Evolutionary conservation across 2,797 vertebrate species (phyloP), one percentile per base, ranked within the genome.

Genomic region (Thunnus albacares): DNA sequence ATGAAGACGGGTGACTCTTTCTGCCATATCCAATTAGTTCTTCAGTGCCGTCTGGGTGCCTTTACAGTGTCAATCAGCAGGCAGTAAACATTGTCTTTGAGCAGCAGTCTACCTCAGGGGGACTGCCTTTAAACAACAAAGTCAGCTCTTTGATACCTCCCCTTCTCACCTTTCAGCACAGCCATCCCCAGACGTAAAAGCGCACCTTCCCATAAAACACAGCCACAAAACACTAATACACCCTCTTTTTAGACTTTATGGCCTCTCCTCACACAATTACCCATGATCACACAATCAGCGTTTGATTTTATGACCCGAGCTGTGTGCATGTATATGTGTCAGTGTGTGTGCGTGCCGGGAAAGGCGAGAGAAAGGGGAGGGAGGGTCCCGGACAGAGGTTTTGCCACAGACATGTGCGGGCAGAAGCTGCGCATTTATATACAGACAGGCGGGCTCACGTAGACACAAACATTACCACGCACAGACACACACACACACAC

Each of bases 251-350:
- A 67, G 77, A 86, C 81, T 94, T 94, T 93, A 94, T 58, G 79
- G 81, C 83, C 84, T 88, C 84, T 93, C 73, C 81, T 92, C 92
- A 94, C 90, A 91, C 83, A 89, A 92, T 94, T 92, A 95, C 88
- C 90, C 91, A 92, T 91, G 89, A 94, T 95, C 93, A 90, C 92
- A 94, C 91, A 93, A 95, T 94, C 90, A 94, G 86, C 62, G 45
- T 93, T 93, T 90, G 90, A 89, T 93, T 95, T 94, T 94, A 95
- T 70, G 81, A 93, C 77, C 52, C 5, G 64, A 79, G 84, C 72
- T 66, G 79, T 63, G 78, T 41, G 85, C 71, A 77, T 81, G 76
- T 70, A 62, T 75, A 38, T 56, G 71, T 55, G 82, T 59, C 71
- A 11, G 85, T 38, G 56, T 35, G 15, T 65, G 22, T 43, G 82